Percentiles rank a stretch among this genome's conserved stretches.
These are phyloP conservation scores for Drosophila pallidifrons DNA, from an alignment of 1,140 invertebrate species.

Conservation along the genomic window DNA sequence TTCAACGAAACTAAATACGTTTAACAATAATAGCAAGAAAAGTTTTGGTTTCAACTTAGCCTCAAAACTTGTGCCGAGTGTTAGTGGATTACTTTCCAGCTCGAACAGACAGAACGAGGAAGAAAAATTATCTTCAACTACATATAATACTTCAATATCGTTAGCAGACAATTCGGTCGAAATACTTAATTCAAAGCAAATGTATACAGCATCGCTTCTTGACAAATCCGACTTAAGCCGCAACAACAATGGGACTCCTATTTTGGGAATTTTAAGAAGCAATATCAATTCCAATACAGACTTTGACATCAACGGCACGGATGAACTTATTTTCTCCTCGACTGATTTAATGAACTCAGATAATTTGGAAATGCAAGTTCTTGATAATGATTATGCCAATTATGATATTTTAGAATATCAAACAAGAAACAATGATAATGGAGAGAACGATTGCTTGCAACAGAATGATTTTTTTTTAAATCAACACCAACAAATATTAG, in stretches of 20 bases:
- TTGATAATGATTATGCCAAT: constrained; percentile 49
- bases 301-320: neutral
- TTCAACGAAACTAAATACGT: constrained; percentile 12
- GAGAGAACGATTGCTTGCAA: constrained; percentile 4
- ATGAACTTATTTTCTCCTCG: constrained; percentile 22
- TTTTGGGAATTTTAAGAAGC: neutral
- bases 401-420: constrained; percentile 26
- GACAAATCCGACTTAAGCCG: neutral
- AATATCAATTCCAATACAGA: constrained; percentile 8
- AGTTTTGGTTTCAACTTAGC: constrained; percentile 71
- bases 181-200: constrained; percentile 1
- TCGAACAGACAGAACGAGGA: constrained; percentile 31
- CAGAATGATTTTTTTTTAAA: constrained; percentile 3
- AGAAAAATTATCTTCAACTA: neutral
- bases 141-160: neutral
- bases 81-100: constrained; percentile 59
- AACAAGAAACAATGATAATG: constrained; percentile 1
- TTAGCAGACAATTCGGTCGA: neutral
- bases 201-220: neutral
- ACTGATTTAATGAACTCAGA: constrained; percentile 19
- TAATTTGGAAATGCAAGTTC: neutral
- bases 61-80: constrained; percentile 77
- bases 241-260: neutral
- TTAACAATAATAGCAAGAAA: constrained; percentile 50
- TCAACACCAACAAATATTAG: neutral